Percentiles rank a stretch among this genome's conserved stretches.
phyloP scores from a whole-genome alignment of 2,797 vertebrate species.

The Enteromius thamalakanensis region DNA sequence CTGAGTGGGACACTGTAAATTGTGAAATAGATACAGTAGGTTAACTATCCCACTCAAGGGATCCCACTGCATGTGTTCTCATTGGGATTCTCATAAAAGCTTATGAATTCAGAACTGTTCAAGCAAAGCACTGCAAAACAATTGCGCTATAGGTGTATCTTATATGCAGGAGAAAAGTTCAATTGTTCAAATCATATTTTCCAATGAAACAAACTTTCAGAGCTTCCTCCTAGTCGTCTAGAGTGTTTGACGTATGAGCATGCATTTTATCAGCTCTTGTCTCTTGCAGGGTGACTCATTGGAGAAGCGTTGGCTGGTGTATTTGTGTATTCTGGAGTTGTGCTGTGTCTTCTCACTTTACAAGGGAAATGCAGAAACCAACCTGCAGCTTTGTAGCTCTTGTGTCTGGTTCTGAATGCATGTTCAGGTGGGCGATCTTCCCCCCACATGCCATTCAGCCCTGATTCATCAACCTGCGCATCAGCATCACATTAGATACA shows the following conservation, averaged over 20 bases:
- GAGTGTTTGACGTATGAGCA: not conserved
- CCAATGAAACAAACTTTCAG: not conserved
- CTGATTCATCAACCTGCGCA: slow-evolving; percentile 80
- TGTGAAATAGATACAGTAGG: not conserved
- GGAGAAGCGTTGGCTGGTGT: slow-evolving; percentile 32
- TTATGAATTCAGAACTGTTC: not conserved
- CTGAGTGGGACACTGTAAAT: slow-evolving; percentile 85
- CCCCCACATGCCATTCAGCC: slow-evolving; percentile 87
- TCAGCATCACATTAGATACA: slow-evolving; percentile 25
- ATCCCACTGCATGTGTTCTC: not conserved
- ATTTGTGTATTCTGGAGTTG: slow-evolving; percentile 26
- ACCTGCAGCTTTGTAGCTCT: slow-evolving; percentile 93
- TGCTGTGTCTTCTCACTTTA: not conserved
- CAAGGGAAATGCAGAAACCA: slow-evolving; percentile 37
- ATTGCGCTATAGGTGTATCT: not conserved
- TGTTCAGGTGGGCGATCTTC: slow-evolving; percentile 93
- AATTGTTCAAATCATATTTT: not conserved
- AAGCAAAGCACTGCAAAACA: not conserved
- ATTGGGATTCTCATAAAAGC: not conserved
- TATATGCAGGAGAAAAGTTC: not conserved
- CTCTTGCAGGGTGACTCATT: not conserved
- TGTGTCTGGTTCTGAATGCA: slow-evolving; percentile 89
- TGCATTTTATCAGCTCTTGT: slow-evolving; percentile 11
- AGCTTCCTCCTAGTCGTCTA: not conserved
- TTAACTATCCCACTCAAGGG: not conserved